Evolutionary conservation across 64 coral and sea anemone genomes (phyloP).

Genomic region (Montipora sp.): DNA sequence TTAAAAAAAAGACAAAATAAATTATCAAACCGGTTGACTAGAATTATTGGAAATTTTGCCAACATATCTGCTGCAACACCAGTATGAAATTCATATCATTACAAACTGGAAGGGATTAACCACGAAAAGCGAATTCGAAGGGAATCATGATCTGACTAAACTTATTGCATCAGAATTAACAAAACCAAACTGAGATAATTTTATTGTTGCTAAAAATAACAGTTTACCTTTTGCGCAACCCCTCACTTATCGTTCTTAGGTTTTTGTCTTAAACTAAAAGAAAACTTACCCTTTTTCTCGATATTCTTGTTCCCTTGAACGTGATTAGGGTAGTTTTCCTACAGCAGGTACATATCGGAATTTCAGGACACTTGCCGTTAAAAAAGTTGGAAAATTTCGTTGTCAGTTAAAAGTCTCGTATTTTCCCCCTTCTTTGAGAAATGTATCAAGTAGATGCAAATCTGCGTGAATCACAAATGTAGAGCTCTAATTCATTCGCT

Average conservation of each 20-base stretch:
- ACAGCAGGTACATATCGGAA: constrained; percentile 24
- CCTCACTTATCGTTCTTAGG: not conserved
- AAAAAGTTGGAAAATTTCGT: not conserved
- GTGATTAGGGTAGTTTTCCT: constrained; percentile 16
- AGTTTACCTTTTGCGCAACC: not conserved
- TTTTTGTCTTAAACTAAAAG: not conserved
- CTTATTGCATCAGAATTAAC: not conserved
- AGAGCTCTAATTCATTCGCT: not conserved
- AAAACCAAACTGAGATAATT: not conserved
- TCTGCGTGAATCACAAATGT: not conserved
- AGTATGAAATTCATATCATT: no score
- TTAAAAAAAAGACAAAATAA: not conserved
- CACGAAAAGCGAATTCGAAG: no score
- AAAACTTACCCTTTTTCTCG: not conserved
- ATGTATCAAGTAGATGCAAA: not conserved
- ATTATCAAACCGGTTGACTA: no score
- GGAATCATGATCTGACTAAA: not conserved
- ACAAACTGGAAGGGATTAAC: no score
- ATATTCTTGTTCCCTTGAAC: not conserved
- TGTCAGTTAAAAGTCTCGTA: not conserved
- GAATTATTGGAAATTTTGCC: no score
- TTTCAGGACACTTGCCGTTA: not conserved
- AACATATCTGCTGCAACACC: not conserved
- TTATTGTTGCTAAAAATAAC: not conserved
- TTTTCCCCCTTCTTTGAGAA: not conserved